Evolutionary conservation across 2,888 invertebrate species (phyloP), one percentile per base, ranked within the genome.

Genomic region (Amphipoea lucens): DNA sequence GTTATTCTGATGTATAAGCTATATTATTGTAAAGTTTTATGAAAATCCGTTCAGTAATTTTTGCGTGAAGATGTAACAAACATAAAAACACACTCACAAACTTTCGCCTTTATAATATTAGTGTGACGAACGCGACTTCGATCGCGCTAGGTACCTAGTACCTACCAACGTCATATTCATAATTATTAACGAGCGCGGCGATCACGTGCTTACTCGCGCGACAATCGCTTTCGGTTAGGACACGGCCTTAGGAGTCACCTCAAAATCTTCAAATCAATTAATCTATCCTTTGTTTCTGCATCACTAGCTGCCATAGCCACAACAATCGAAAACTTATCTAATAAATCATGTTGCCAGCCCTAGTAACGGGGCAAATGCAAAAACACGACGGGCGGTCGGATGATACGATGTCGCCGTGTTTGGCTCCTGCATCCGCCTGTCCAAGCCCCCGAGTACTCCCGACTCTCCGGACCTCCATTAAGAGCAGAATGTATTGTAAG

Each of bases 351-450:
- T 66, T 23, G 79, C 77, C 92, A 92, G 81, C 91, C 91, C 90
- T 92, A 86, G 42, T 82, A 84, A 90, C 89, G 87, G 90, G 82
- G 87, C 85, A 81, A 90, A 91, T 92, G 92, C 91, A 91, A 90
- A 92, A 90, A 89, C 92, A 81, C 87, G 81, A 87, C 92, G 90
- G 90, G 90, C 89, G 91, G 87, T 87, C 86, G 11, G 48, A 51
- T 75, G 90, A 82, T 79, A 74, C 83, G 86, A 85, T 87, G 85
- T 89, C 86, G 74, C 67, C 71, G 72, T 85, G 85, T 89, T 88
- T 85, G 84, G 83, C 84, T 85, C 76, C 85, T 87, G 88, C 90
- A 92, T 91, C 91, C 91, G 92, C 85, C 82, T 90, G 87, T 86
- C 88, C 87, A 62, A 73, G 57, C 51, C 17, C 67, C 60, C 23